Evolutionary conservation across 2,888 invertebrate genomes (phyloP).

Genomic region (Cancer borealis): DNA sequence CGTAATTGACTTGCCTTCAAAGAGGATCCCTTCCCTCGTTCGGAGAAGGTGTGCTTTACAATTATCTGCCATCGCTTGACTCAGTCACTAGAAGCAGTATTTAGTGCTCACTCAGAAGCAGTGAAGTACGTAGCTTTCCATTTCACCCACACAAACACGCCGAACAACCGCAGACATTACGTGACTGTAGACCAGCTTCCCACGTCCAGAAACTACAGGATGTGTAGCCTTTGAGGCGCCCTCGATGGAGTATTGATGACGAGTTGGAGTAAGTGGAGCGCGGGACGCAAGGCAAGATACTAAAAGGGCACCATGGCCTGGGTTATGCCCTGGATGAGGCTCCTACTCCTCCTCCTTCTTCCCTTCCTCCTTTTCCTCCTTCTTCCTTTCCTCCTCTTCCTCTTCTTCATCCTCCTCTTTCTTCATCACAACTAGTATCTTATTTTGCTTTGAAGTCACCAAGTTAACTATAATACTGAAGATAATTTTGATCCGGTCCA

Average conservation of each 20-base stretch:
- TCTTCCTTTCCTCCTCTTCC: constrained; percentile 17
- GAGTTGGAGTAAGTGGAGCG: neutral
- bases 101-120: neutral
- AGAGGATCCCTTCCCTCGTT: neutral
- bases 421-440: neutral
- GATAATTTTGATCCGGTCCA: too few relatives aligned
- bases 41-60: neutral
- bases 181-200: neutral
- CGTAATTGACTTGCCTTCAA: constrained; percentile 23
- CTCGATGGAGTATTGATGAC: neutral
- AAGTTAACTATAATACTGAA: neutral
- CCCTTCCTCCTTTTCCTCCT: neutral
- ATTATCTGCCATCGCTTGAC: neutral
- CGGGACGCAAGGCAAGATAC: neutral
- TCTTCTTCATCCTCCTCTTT: neutral
- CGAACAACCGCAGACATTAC: neutral
- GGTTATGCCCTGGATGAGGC: neutral
- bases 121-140: constrained; percentile 47
- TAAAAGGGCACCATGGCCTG: neutral
- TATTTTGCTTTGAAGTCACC: neutral
- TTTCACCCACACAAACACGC: constrained; percentile 29
- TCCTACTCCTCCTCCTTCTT: neutral
- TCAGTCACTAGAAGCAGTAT: constrained; percentile 30
- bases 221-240: neutral
- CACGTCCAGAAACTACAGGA: neutral